Evolutionary conservation across 2,113 vertebrate species (phyloP), one percentile per base, ranked within the genome.

Genomic region (Myrmophylax atrothorax): DNA sequence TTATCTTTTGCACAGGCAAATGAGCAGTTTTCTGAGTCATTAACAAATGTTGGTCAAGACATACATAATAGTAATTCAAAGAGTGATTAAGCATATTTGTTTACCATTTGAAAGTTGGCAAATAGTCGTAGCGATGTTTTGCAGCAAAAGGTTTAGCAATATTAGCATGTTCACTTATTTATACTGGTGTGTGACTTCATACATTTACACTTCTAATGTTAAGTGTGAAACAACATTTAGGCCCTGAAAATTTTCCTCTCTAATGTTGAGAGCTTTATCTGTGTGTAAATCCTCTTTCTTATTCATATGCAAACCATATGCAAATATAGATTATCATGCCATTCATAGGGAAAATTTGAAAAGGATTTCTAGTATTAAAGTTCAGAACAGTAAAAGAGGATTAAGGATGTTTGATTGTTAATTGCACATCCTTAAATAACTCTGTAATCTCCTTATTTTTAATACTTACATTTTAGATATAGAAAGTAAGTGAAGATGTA

Each of bases 381-480:
- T 87, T 94, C 40, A 72, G 69, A 95, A 52, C 37, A 66, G 15
- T 24, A 15, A 74, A 95, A 87, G 63, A 94, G 44, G 74, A 96
- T 96, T 96, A 80, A 77, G 26, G 14, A 70, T 46, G 29, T 80
- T 90, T 88, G 75, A 90, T 60, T 85, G 46, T 89, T 89, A 90
- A 93, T 59, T 94, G n/a, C 12, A 64, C 16, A 74, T 86, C 60
- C 40, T 84, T 78, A 91, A 93, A 64, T 84, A 96, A 70, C 59
- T 81, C 60, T 72, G 6, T 75, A 94, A 93, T 95, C 90, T 91
- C 42, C 55, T 88, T 92, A 78, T 84, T 94, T 93, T 63, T 73
- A 84, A 47, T 82, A 44, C 10, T 69, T 77, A 73, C 3, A 58
- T 81, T 93, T 94, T 73, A 70, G 72, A 64, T 72, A 37, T 0